Conservation (phyloP, 2,888 invertebrate species). For the Branchipolynoe longqiensis region DNA sequence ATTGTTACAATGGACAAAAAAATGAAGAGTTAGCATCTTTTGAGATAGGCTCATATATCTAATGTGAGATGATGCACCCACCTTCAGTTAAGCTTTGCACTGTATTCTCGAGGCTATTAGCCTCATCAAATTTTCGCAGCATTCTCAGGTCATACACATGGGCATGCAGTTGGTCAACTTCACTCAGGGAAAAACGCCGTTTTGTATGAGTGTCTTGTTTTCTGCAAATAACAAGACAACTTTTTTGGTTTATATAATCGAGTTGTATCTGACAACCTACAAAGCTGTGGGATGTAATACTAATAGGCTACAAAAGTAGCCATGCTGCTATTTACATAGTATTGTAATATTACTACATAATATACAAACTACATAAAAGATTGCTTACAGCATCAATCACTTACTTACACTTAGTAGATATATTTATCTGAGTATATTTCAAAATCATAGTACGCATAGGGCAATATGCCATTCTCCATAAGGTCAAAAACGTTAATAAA, state of each 20-base stretch:
- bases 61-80: neutral
- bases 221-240: constrained; percentile 19
- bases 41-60: too few species aligned
- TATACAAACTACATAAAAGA: neutral
- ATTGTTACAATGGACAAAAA: too few species aligned
- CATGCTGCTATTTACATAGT: too few species aligned
- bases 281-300: too few species aligned
- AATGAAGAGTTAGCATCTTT: too few species aligned
- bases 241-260: too few species aligned
- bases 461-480: too few species aligned
- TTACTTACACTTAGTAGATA: too few species aligned
- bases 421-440: neutral
- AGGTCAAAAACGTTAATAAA: too few species aligned
- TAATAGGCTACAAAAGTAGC: too few species aligned
- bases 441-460: neutral
- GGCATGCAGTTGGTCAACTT: constrained; percentile 9
- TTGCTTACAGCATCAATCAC: neutral
- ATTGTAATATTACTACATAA: neutral
- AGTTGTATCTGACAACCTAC: too few species aligned
- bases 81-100: constrained; percentile 62
- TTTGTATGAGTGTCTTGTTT: constrained; percentile 6
- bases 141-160: constrained; percentile 68
- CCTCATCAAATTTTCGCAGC: constrained; percentile 72
- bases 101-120: constrained; percentile 71
- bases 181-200: constrained; percentile 3